A percentile compares a stretch with the other conserved stretches of the same genome.
Evolutionary conservation across 2,113 vertebrate genomes (phyloP).

Genomic region (Mesitornis unicolor): DNA sequence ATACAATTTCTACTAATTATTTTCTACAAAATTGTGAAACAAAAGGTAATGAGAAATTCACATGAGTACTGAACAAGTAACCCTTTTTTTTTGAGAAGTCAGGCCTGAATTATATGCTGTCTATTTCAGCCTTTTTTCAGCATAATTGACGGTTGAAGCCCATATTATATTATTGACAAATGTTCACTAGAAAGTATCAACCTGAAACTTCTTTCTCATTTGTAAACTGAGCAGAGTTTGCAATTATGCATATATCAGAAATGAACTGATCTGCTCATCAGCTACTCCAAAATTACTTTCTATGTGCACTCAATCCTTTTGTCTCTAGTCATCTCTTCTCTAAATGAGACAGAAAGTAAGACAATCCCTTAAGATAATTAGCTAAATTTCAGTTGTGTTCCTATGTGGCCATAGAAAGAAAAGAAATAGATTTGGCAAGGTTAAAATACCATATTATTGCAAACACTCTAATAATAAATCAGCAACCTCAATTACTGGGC

Average conservation of each 20-base stretch:
- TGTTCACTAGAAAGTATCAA: background rate
- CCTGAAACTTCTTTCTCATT: background rate
- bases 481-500: background rate
- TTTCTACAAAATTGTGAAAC: background rate
- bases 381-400: background rate
- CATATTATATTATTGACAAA: background rate
- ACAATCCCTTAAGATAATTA: background rate
- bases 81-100: background rate
- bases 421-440: background rate
- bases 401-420: background rate
- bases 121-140: background rate
- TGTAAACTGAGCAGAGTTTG: background rate
- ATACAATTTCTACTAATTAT: background rate
- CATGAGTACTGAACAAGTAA: background rate
- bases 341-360: background rate
- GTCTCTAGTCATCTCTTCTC: background rate
- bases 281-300: background rate
- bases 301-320: background rate
- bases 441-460: background rate
- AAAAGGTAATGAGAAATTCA: background rate
- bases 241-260: background rate
- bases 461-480: background rate
- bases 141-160: background rate
- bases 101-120: background rate
- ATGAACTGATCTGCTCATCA: background rate